Conservation (phyloP, 2,888 invertebrate species). For the Diabrotica balteata region DNA sequence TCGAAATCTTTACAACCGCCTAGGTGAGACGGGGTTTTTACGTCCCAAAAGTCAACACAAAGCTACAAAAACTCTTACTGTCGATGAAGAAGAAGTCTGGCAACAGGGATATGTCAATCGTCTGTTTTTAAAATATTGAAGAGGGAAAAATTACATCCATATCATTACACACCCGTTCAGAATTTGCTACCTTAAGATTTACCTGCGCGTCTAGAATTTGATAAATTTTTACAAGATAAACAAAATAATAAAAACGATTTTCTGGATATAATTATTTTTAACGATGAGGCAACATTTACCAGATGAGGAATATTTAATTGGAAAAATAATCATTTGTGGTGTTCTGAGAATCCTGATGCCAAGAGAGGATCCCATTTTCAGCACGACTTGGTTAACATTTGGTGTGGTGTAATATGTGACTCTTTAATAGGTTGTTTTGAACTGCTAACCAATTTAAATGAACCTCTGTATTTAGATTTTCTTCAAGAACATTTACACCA, state of each 20-base stretch:
- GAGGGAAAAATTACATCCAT: background rate
- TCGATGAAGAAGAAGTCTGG: no score
- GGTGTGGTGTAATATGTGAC: background rate
- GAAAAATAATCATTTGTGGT: background rate
- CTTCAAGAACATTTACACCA: background rate
- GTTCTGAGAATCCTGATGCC: background rate
- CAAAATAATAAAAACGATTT: no score
- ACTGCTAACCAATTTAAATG: background rate
- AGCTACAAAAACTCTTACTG: no score
- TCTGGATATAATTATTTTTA: no score
- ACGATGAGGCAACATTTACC: no score
- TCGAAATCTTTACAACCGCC: no score
- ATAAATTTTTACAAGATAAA: background rate
- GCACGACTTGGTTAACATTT: constrained; percentile 1
- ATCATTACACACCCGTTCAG: background rate
- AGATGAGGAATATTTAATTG: background rate
- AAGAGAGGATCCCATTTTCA: background rate
- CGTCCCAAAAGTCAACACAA: no score
- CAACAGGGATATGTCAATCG: background rate
- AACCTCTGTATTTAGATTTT: no score
- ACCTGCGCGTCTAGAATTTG: background rate
- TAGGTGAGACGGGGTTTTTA: no score
- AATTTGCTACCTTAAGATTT: background rate
- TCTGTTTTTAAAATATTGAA: constrained; percentile 1
- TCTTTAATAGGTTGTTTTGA: background rate